Base-by-base conservation (phyloP, 92 coral and sea anemone species). In the Hydrozoanthus gracilis region DNA sequence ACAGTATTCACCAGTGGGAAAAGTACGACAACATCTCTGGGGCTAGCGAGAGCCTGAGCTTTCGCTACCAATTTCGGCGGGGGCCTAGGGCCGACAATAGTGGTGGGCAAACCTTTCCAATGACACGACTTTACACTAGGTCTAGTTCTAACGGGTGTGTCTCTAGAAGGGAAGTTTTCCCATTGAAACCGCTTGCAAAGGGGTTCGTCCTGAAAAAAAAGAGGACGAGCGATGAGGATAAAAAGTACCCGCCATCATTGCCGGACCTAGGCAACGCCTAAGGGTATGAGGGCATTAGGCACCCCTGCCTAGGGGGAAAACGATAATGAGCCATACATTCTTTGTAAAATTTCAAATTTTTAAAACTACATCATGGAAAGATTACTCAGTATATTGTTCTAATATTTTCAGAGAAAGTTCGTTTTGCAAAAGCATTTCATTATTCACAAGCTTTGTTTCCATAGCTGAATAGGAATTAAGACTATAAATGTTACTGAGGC, bases 101-200 rank as follows among this genome's bases (percentile, higher is more conserved):
- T 56, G 69, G 79, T 85, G 88, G 93, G 95, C 83, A 71, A 16
- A 52, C 91, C 93, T 76, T 85, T 73, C 91, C 87, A 87, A 50
- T 92, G 44, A 50, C 95, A 92, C 95, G 91, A 89, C 66, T 83
- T 76, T 3, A 90, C 71, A 6, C 2, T 8, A 0, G 88, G 92
- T 51, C 82, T 49, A 46, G 27, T 44, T 13, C n/a, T 15, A 7
- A 2, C 20, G 15, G 49, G 76, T 6, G 51, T 55, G 54, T 62
- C 9, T 17, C 17, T 55, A 12, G 55, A 45, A 44, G n/a, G 88
- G 4, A 17, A 6, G 69, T 14, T 48, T 6, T 46, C 10, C 13
- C 13, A 27, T 62, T 89, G 85, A 15, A 46, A 72, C 17, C 91
- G 91, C 70, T 88, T 88, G 11, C 67, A 35, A 17, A 70, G 10